Percentiles rank a stretch among this genome's conserved stretches.
phyloP scores from a whole-genome alignment of 2,113 vertebrate genomes.

The Stegostoma tigrinum region DNA sequence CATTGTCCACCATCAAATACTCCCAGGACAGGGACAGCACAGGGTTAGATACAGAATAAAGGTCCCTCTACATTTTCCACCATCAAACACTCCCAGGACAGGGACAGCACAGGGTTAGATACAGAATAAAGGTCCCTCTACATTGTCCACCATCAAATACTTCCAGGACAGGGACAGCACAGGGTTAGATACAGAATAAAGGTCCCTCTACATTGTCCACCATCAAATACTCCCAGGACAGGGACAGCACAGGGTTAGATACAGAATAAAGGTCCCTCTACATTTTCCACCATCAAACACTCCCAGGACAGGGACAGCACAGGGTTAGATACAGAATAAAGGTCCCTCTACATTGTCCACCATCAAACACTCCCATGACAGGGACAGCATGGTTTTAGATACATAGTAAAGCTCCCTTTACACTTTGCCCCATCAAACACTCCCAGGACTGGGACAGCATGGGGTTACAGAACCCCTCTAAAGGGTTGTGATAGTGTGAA shows the following conservation, averaged over 20 bases:
- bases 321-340: neutral
- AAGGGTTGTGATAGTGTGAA: neutral
- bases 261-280: neutral
- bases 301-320: neutral
- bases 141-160: neutral
- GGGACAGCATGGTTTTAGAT: neutral
- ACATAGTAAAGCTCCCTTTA: too few species aligned
- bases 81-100: neutral
- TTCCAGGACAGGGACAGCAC: neutral
- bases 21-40: neutral
- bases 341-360: too few species aligned
- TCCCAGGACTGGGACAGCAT: too few species aligned
- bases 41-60: neutral
- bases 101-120: conserved; percentile 1
- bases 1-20: neutral
- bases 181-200: neutral
- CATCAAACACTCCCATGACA: too few species aligned
- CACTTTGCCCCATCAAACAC: too few species aligned
- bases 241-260: neutral
- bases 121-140: neutral
- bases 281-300: neutral
- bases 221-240: neutral
- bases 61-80: neutral
- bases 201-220: neutral
- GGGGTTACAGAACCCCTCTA: neutral